Evolutionary conservation across 2,113 vertebrate genomes (phyloP).

Genomic region (Pedionomus torquatus): DNA sequence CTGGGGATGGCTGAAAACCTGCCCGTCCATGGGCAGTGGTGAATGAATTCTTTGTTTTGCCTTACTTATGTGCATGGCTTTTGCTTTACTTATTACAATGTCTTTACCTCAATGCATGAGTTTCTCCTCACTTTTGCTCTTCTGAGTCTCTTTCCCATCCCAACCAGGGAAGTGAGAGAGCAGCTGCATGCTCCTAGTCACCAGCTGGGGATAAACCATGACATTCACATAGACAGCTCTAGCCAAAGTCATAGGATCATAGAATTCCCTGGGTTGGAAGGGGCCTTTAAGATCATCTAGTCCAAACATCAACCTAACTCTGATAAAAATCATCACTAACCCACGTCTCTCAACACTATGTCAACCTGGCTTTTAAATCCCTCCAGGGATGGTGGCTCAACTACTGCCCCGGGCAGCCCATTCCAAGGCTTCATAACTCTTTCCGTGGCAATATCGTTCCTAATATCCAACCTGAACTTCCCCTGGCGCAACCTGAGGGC

Average conservation of each 20-base stretch:
- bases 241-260: neutral
- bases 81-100: neutral
- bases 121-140: neutral
- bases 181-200: neutral
- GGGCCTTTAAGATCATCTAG: too few relatives aligned
- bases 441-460: too few relatives aligned
- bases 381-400: too few relatives aligned
- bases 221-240: neutral
- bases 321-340: too few relatives aligned
- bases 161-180: neutral
- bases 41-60: neutral
- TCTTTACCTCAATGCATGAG: neutral
- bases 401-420: too few relatives aligned
- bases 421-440: too few relatives aligned
- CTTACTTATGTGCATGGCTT: neutral
- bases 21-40: neutral
- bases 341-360: too few relatives aligned
- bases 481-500: too few relatives aligned
- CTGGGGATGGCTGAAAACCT: neutral
- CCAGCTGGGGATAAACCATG: neutral
- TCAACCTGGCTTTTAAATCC: too few relatives aligned
- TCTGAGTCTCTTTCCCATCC: neutral
- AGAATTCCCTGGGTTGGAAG: too few relatives aligned
- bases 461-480: too few relatives aligned
- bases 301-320: too few relatives aligned